These are phyloP conservation scores for Scalopus aquaticus DNA, from an alignment of 2,113 vertebrate species.

Conservation along the genomic window DNA sequence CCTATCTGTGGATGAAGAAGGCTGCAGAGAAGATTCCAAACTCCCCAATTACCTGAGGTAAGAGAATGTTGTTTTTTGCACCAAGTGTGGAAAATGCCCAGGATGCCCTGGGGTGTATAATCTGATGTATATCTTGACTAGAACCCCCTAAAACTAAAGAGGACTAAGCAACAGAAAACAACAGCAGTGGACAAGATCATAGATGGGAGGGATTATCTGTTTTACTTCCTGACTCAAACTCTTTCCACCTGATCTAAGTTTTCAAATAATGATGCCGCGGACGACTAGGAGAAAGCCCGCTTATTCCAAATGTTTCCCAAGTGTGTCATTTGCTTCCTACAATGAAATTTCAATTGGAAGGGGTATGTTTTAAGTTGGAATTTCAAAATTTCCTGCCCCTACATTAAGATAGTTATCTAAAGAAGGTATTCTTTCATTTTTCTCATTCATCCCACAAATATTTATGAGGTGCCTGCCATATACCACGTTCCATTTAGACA, in stretches of 20 bases:
- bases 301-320: neutral
- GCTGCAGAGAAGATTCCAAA: neutral
- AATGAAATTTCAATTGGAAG: neutral
- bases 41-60: neutral
- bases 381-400: neutral
- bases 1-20: neutral
- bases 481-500: neutral
- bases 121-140: conserved; percentile 28
- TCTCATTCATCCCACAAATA: neutral
- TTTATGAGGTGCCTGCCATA: neutral
- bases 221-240: conserved; percentile 6
- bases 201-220: neutral
- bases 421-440: neutral
- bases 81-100: neutral
- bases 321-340: neutral
- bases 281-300: neutral
- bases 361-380: neutral
- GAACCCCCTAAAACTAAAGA: neutral
- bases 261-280: neutral
- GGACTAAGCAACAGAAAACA: neutral
- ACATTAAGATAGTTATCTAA: neutral
- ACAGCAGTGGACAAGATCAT: neutral
- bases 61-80: neutral
- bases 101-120: neutral
- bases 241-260: neutral